Conservation (phyloP, 2,888 invertebrate species). For the Caenorhabditis virilis region DNA sequence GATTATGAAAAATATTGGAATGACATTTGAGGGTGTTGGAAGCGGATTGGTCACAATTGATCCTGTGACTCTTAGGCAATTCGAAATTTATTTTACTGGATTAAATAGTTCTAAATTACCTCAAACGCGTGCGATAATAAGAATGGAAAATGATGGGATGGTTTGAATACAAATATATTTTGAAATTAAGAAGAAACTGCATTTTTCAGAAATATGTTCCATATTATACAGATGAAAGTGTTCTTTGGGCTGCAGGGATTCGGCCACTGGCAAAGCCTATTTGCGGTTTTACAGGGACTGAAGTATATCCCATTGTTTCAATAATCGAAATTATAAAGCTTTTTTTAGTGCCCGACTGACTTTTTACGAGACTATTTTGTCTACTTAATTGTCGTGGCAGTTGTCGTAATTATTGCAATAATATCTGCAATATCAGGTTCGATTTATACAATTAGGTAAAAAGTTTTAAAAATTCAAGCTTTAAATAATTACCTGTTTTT, state of each 20-base stretch:
- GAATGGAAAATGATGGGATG: conserved; percentile 12
- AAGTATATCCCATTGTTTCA: neutral
- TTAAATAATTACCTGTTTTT: conserved; percentile 1
- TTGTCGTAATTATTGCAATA: conserved; percentile 32
- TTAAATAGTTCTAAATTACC: conserved; percentile 29
- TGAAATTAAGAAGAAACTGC: too few relatives aligned
- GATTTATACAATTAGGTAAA: conserved; percentile 20
- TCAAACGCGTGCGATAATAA: conserved; percentile 19
- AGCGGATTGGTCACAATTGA: too few relatives aligned
- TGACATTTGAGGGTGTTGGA: conserved; percentile 17
- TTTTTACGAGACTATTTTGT: conserved; percentile 41
- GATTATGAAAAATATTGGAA: conserved; percentile 22
- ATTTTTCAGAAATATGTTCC: conserved; percentile 14
- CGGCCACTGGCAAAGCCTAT: conserved; percentile 27
- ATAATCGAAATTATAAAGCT: neutral
- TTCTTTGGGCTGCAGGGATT: conserved; percentile 26
- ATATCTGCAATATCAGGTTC: conserved; percentile 23
- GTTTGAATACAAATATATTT: neutral
- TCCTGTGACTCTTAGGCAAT: too few relatives aligned
- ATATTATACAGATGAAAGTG: conserved; percentile 8
- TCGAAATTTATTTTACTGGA: conserved; percentile 24
- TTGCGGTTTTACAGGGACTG: conserved; percentile 43
- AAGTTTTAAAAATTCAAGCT: neutral
- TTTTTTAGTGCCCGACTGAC: conserved; percentile 29
- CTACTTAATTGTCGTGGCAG: conserved; percentile 24